Evolutionary conservation across 1,140 invertebrate species (phyloP).

Genomic region (Leucophenga varia): DNA sequence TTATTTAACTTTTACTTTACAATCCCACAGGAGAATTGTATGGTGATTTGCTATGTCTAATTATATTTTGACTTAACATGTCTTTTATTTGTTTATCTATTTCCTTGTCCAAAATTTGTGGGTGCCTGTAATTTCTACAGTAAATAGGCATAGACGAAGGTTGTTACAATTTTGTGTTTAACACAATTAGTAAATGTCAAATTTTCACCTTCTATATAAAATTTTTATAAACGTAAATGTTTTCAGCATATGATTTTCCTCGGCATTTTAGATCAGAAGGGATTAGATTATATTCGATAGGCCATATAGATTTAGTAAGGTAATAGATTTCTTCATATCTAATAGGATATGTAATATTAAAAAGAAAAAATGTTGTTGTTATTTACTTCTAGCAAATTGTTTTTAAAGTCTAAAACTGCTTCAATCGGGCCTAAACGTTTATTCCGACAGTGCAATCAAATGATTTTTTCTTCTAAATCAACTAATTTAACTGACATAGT

Average conservation of each 20-base stretch:
- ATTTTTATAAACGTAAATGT: constrained; percentile 3
- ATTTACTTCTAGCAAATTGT: neutral
- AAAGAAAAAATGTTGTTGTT: constrained; percentile 1
- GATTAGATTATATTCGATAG: constrained; percentile 1
- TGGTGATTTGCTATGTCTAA: no score
- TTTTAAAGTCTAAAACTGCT: constrained; percentile 1
- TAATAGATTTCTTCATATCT: constrained; percentile 3
- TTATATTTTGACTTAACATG: no score
- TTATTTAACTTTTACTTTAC: neutral
- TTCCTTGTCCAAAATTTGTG: constrained; percentile 2
- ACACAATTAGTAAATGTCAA: neutral
- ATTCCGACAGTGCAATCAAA: constrained; percentile 4
- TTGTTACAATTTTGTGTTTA: no score
- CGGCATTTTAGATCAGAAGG: neutral
- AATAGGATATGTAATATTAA: no score
- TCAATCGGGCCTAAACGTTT: neutral
- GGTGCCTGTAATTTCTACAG: constrained; percentile 3
- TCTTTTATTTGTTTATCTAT: no score
- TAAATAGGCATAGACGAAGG: neutral
- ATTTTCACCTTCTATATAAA: neutral
- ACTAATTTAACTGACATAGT: constrained; percentile 2
- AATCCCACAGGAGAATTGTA: constrained; percentile 3
- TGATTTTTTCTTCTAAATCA: neutral
- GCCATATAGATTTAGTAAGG: neutral
- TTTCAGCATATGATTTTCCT: constrained; percentile 2